A percentile compares a stretch with the other conserved stretches of the same genome.
Evolutionary conservation across 2,113 vertebrate species (phyloP).

Genomic region (Scytalopus superciliaris): DNA sequence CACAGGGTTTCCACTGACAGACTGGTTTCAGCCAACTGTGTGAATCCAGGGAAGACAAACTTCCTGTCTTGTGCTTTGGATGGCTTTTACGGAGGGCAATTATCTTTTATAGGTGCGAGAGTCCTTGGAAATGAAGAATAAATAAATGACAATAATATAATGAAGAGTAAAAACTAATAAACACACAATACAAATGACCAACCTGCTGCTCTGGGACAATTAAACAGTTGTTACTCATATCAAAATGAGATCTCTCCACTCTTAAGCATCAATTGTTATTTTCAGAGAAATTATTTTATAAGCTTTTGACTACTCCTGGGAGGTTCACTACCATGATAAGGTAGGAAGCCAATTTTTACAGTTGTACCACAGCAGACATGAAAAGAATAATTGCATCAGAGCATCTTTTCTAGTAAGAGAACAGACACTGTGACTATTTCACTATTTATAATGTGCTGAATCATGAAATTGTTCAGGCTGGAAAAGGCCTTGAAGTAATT

Average conservation of each 20-base stretch:
- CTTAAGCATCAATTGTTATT: background rate
- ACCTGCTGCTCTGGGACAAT: background rate
- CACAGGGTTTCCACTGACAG: background rate
- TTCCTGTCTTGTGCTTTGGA: background rate
- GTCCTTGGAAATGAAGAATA: constrained; percentile 7
- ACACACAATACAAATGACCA: background rate
- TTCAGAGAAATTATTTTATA: constrained; percentile 14
- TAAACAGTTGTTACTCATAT: background rate
- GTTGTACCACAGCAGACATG: background rate
- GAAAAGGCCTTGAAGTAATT: background rate
- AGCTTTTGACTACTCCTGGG: background rate
- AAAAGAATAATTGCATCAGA: background rate
- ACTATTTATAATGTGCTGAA: background rate
- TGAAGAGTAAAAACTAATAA: background rate
- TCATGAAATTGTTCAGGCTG: background rate
- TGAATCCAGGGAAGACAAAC: background rate
- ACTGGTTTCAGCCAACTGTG: background rate
- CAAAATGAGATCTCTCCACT: background rate
- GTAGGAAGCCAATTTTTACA: background rate
- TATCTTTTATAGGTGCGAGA: background rate
- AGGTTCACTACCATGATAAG: background rate
- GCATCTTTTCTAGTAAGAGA: background rate
- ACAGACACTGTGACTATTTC: background rate
- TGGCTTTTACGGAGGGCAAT: background rate
- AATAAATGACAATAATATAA: background rate